phyloP scores from a whole-genome alignment of 2,888 invertebrate genomes.

The Ctena decussata region DNA sequence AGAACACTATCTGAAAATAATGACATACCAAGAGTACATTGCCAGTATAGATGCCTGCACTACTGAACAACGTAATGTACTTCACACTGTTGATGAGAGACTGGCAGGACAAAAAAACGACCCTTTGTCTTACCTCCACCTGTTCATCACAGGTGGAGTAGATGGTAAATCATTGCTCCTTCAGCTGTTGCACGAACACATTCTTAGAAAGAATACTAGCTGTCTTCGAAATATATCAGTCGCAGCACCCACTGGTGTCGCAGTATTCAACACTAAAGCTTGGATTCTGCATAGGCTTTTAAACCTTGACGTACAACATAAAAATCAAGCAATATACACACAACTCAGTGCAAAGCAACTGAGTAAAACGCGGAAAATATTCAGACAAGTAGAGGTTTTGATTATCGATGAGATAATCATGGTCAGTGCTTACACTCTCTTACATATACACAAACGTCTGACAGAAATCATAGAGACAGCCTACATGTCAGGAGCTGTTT shows the following conservation, averaged over 20 bases:
- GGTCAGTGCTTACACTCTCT: constrained; percentile 6
- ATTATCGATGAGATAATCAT: constrained; percentile 24
- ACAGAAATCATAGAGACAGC: constrained; percentile 2
- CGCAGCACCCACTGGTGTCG: constrained; percentile 19
- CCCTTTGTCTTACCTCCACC: not conserved
- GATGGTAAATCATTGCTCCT: constrained; percentile 21
- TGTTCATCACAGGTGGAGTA: constrained; percentile 23
- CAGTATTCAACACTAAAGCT: constrained; percentile 18
- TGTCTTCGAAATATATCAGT: constrained; percentile 11
- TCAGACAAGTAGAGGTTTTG: not conserved
- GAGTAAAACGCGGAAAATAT: not conserved
- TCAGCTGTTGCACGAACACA: not conserved
- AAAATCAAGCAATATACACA: constrained; percentile 6
- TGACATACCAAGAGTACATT: constrained; percentile 16
- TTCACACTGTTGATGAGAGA: no score
- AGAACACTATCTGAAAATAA: constrained; percentile 4
- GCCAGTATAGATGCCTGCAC: not conserved
- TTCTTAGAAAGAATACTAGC: not conserved
- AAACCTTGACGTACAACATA: constrained; percentile 4
- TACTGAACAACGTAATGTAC: not conserved
- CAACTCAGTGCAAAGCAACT: not conserved
- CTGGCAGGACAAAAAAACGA: not conserved
- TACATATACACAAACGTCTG: constrained; percentile 17
- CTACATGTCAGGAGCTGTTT: not conserved
- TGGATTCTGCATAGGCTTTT: constrained; percentile 10